Evolutionary conservation across 2,888 invertebrate species (phyloP).

Genomic region (Rhorus exstirpatorius): DNA sequence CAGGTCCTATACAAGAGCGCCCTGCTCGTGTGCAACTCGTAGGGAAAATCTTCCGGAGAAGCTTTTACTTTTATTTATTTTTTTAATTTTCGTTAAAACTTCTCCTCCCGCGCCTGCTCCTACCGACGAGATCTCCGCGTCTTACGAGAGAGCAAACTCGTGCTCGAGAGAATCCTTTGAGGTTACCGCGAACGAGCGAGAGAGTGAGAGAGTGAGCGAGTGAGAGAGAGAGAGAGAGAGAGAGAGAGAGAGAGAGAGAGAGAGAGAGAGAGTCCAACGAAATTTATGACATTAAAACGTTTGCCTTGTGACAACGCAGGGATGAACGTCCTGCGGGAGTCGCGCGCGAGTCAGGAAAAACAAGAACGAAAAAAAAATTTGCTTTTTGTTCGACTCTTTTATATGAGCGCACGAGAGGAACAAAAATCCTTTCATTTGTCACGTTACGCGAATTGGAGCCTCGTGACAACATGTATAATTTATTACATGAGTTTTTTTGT

Average conservation of each 20-base stretch:
- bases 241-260: no score
- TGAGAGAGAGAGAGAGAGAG: no score
- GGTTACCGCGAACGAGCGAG: constrained; percentile 59
- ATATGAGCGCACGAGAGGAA: constrained; percentile 49
- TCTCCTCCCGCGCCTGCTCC: not conserved
- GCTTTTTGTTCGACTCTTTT: constrained; percentile 39
- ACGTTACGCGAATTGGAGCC: constrained; percentile 50
- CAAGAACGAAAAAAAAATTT: no score
- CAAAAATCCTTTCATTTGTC: constrained; percentile 55
- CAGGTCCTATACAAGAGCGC: not conserved
- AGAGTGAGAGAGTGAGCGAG: no score
- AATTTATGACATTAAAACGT: constrained; percentile 55
- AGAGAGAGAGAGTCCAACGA: no score
- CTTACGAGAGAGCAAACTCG: constrained; percentile 47
- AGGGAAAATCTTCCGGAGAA: not conserved
- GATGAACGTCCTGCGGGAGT: constrained; percentile 63
- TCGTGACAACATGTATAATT: constrained; percentile 29
- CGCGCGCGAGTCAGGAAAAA: constrained; percentile 63
- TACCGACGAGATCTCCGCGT: not conserved
- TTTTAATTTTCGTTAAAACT: constrained; percentile 1
- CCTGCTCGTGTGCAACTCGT: not conserved
- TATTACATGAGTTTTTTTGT: constrained; percentile 26
- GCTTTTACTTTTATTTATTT: not conserved
- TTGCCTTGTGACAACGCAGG: constrained; percentile 41
- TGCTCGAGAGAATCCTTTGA: constrained; percentile 60